phyloP scores from a whole-genome alignment of 1,140 invertebrate species.

The Ceratina japonica region DNA sequence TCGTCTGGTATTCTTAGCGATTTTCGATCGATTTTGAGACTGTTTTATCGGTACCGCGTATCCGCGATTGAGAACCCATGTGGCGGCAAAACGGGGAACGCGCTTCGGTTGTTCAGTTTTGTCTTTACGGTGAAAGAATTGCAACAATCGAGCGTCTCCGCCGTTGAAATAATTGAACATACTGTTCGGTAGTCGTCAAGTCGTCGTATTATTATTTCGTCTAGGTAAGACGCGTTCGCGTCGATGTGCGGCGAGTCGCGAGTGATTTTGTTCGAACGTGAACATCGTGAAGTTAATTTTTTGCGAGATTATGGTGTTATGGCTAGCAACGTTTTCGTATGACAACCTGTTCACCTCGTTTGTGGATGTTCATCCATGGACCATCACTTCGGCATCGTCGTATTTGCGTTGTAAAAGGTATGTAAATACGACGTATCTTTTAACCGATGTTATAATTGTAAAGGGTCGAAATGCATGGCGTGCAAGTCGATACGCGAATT shows the following conservation, averaged over 20 bases:
- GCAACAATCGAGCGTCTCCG: background rate
- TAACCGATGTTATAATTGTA: background rate
- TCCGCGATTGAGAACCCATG: background rate
- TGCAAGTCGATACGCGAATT: background rate
- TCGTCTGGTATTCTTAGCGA: background rate
- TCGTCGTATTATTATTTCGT: background rate
- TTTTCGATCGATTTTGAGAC: conserved; percentile 23
- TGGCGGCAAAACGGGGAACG: conserved; percentile 13
- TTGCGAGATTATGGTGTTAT: conserved; percentile 37
- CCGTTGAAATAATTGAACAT: background rate
- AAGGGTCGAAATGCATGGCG: no score
- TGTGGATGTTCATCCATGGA: background rate
- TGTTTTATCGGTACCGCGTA: conserved; percentile 33
- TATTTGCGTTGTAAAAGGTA: conserved; percentile 22
- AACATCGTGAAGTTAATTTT: background rate
- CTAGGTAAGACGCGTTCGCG: background rate
- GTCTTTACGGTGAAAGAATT: background rate
- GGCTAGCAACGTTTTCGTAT: background rate
- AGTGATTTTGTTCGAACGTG: background rate
- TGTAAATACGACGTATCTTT: conserved; percentile 7
- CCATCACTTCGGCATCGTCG: background rate
- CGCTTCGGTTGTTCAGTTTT: background rate
- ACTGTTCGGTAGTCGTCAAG: background rate
- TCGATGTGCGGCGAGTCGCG: background rate
- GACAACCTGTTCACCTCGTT: background rate